Evolutionary conservation across 1,140 invertebrate species (phyloP).

Genomic region (Panulirus ornatus): DNA sequence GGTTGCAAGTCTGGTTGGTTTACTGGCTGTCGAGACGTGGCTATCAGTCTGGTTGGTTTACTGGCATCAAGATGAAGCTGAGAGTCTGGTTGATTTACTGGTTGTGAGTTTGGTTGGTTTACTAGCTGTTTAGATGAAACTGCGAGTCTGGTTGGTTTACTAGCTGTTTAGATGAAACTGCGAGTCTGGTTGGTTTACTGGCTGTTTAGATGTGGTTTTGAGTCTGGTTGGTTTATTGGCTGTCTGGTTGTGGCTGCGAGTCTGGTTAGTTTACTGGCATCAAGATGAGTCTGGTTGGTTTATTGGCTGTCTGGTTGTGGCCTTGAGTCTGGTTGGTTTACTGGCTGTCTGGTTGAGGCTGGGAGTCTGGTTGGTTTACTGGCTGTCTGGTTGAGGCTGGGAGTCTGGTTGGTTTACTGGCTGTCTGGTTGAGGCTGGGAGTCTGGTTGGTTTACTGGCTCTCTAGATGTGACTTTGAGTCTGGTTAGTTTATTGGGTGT

Average conservation of each 20-base stretch:
- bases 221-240: conserved; percentile 4
- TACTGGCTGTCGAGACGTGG: too few species aligned
- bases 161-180: neutral
- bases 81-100: too few species aligned
- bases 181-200: neutral
- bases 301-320: neutral
- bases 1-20: too few species aligned
- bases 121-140: neutral
- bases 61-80: too few species aligned
- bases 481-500: neutral
- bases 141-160: neutral
- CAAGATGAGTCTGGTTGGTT: too few species aligned
- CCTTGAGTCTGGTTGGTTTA: neutral
- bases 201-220: neutral
- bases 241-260: neutral
- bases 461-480: too few species aligned
- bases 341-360: too few species aligned
- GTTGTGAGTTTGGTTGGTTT: neutral
- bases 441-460: neutral
- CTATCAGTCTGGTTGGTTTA: too few species aligned
- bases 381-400: conserved; percentile 23
- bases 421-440: neutral
- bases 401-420: too few species aligned
- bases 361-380: conserved; percentile 8
- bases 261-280: neutral